Percentiles rank a stretch among this genome's conserved stretches.
phyloP scores from a whole-genome alignment of 1,140 invertebrate species.

The Atta colombica region DNA sequence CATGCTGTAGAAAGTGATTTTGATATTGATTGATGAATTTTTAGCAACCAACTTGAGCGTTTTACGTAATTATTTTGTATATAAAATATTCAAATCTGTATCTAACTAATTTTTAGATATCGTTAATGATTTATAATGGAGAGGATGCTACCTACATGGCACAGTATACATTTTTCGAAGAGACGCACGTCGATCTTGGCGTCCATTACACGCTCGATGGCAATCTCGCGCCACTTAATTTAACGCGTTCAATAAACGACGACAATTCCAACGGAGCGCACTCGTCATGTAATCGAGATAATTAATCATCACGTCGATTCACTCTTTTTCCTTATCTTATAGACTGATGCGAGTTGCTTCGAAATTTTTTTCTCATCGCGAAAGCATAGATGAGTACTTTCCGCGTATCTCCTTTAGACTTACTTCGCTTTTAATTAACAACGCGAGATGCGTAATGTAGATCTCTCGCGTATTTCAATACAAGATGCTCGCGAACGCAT shows the following conservation, averaged over 20 bases:
- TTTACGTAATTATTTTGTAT: too few relatives aligned
- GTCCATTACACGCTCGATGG: slow-evolving; percentile 61
- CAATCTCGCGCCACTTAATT: slow-evolving; percentile 66
- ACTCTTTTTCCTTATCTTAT: slow-evolving; percentile 1
- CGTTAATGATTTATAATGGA: neutral
- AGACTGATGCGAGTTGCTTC: neutral
- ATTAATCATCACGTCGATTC: slow-evolving; percentile 64
- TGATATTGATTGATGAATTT: too few relatives aligned
- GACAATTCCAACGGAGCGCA: slow-evolving; percentile 33
- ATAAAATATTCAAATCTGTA: too few relatives aligned
- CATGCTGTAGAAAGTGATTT: too few relatives aligned
- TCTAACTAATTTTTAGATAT: too few relatives aligned
- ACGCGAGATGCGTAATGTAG: neutral
- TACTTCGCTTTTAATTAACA: slow-evolving; percentile 26
- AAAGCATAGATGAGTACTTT: neutral
- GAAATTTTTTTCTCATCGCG: slow-evolving; percentile 5
- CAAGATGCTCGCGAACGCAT: neutral
- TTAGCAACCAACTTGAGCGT: too few relatives aligned
- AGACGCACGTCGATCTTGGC: slow-evolving; percentile 35
- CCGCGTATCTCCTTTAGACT: neutral
- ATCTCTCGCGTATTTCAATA: slow-evolving; percentile 5
- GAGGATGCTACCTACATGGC: neutral
- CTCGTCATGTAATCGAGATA: slow-evolving; percentile 67
- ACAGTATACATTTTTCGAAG: slow-evolving; percentile 32
- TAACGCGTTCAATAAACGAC: slow-evolving; percentile 69